Evolutionary conservation across 2,113 vertebrate species (phyloP).

Genomic region (Anguilla japonica): DNA sequence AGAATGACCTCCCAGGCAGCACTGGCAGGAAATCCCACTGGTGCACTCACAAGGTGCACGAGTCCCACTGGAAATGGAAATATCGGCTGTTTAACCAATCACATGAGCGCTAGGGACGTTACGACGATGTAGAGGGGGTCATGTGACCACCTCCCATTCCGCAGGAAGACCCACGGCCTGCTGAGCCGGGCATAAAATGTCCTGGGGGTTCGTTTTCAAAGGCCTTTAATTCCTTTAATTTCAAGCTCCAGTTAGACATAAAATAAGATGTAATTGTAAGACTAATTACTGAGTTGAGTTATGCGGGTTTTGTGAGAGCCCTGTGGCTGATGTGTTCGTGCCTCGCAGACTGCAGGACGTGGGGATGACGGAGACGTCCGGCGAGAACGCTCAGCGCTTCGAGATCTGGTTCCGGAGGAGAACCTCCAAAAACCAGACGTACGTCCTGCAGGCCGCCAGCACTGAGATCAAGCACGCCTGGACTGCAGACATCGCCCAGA

Average conservation of each 20-base stretch:
- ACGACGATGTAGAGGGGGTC: not conserved
- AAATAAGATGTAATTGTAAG: not conserved
- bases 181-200: not conserved
- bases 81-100: not conserved
- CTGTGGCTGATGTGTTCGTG: not conserved
- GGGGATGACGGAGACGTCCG: conserved; percentile 80
- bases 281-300: not conserved
- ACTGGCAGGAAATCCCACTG: no score
- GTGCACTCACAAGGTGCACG: not conserved
- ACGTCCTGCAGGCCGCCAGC: conserved; percentile 77
- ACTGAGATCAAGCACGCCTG: conserved; percentile 80
- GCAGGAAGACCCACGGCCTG: no score
- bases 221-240: not conserved
- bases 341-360: conserved; percentile 79
- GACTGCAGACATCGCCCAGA: conserved; percentile 82
- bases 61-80: no score
- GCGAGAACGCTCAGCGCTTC: conserved; percentile 75
- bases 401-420: conserved; percentile 86
- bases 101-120: not conserved
- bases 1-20: no score
- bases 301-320: not conserved
- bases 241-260: not conserved
- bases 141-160: not conserved
- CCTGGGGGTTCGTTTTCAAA: not conserved
- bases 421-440: conserved; percentile 78